Base-by-base conservation (phyloP, 35 echinoderm and acorn worm genomes). In the Amphiura filiformis region DNA sequence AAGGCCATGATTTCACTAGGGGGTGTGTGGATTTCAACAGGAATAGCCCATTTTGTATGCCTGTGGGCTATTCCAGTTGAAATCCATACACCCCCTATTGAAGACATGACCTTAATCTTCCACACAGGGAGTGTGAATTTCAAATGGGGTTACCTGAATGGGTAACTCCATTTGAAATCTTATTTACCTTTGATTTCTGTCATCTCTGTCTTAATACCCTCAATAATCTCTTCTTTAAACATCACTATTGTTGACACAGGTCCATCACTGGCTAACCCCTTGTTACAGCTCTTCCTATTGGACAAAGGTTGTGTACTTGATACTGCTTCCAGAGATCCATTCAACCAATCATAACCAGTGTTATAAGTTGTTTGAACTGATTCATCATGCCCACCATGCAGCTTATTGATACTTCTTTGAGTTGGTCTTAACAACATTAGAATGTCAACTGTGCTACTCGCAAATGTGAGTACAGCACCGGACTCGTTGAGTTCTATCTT, bases 331-430 rank as follows among this genome's bases (percentile, higher is more conserved):
- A 85, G 31, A 22, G 33, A 32, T 65, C 32, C 35, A 39, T 28
- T 32, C 56, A 85, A 61, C 83, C 83, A 85, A 85, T 85, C 83
- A 64, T 3, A 85, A 13, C 83, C 83, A 20, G 49, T 70, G 52
- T 85, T 85, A 56, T 30, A 36, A 36, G 52, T 61, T 1, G 57
- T 85, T 28, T 85, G 49, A 40, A 37, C 35, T 85, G 31, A 32
- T 36, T 34, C 79, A 38, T 4, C 79, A 22, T 42, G 23, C 22
- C 18, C 1, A 33, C 22, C 14, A 22, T 52, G 33, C 32, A 36
- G 23, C 13, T 0, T 35, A 36, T 14, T 33, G 56, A 13, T 22
- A 1, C 44, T 36, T 11, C 30, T 33, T 14, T 14, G 35, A 14
- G 32, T 4, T 49, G 83, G 49, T 70, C 56, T 85, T 23, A 64